Percentiles rank a stretch among this genome's conserved stretches.
Conservation (phyloP, 2,888 invertebrate genomes). For the Mythimna impura region DNA sequence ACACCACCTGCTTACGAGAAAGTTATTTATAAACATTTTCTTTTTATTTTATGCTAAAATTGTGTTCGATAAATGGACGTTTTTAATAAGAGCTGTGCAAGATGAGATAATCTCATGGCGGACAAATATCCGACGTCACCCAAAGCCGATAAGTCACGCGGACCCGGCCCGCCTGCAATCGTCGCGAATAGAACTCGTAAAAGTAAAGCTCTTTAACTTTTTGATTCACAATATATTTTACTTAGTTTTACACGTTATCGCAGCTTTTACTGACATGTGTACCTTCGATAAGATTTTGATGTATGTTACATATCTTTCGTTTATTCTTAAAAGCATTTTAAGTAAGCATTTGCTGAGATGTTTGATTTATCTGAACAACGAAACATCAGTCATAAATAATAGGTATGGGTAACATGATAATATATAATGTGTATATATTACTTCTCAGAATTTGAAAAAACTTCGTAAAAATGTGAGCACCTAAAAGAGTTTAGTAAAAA, state of each 20-base stretch:
- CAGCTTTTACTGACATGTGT: conserved; percentile 41
- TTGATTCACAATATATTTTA: conserved; percentile 42
- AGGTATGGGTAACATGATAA: too few species aligned
- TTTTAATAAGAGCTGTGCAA: conserved; percentile 55
- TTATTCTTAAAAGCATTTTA: conserved; percentile 12
- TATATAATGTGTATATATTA: too few species aligned
- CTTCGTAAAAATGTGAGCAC: neutral
- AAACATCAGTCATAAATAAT: neutral
- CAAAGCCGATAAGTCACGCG: conserved; percentile 68
- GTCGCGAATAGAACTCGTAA: conserved; percentile 51
- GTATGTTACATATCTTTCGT: neutral
- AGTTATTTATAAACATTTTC: conserved; percentile 6
- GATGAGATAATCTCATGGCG: conserved; percentile 67
- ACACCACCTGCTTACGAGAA: conserved; percentile 2
- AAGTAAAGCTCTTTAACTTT: conserved; percentile 53
- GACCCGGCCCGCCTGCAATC: conserved; percentile 37
- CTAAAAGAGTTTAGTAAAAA: neutral
- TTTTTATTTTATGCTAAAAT: conserved; percentile 20
- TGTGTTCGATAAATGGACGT: conserved; percentile 50
- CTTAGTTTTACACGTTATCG: conserved; percentile 37
- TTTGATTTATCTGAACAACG: conserved; percentile 11
- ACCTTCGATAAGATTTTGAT: conserved; percentile 19
- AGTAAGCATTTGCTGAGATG: conserved; percentile 7
- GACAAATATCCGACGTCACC: conserved; percentile 74
- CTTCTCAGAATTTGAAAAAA: conserved; percentile 5